These are phyloP conservation scores for Pterophyllum scalare DNA, from an alignment of 2,113 vertebrate genomes.

Conservation along the genomic window DNA sequence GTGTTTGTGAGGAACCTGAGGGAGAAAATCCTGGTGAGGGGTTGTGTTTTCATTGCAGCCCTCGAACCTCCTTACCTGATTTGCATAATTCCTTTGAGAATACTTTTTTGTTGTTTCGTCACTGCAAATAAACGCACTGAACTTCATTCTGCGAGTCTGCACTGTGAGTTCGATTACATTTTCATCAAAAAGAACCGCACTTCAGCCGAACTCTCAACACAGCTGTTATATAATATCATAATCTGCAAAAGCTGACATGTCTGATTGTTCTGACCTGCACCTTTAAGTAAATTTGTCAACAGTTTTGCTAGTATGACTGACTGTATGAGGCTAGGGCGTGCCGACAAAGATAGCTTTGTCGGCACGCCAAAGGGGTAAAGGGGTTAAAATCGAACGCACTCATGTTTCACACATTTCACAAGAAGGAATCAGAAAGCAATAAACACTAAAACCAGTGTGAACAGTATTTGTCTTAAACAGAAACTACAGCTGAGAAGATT, in stretches of 20 bases:
- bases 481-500: constrained; percentile 1
- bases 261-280: neutral
- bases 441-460: constrained; percentile 16
- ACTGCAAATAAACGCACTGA: no score
- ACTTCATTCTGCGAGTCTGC: no score
- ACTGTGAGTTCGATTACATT: neutral
- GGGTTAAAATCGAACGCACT: constrained; percentile 23
- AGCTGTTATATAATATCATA: constrained; percentile 32
- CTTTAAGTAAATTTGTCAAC: constrained; percentile 29
- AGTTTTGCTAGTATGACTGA: neutral
- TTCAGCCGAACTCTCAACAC: neutral
- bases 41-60: no score
- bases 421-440: constrained; percentile 3
- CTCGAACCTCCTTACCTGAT: no score
- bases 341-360: constrained; percentile 3
- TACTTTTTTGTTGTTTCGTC: no score
- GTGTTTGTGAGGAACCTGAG: no score
- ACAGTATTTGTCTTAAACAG: constrained; percentile 21
- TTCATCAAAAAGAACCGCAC: constrained; percentile 33
- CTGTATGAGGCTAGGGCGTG: neutral
- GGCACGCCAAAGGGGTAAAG: no score
- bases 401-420: constrained; percentile 21
- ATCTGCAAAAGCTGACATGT: constrained; percentile 26
- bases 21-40: no score
- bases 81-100: no score